Base-by-base conservation (phyloP, 1,140 invertebrate genomes). In the Ericerus pela region DNA sequence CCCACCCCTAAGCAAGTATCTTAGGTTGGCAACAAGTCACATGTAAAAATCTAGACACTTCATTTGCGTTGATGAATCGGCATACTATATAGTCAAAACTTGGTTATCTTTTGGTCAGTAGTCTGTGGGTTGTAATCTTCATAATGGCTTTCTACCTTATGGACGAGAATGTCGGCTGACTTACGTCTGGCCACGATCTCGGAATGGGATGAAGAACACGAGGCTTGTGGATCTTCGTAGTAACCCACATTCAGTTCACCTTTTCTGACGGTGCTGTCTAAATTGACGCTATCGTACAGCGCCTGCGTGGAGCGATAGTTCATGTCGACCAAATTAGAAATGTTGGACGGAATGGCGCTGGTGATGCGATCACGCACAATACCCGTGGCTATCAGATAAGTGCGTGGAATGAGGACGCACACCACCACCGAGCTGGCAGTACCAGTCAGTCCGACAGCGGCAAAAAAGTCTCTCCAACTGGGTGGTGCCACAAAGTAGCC, bases 401-500 rank as follows among this genome's bases (percentile, higher is more conserved):
- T 72, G 55, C 75, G 71, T 2, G 78, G 78, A 54, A 78, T 70
- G 29, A 78, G 74, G 1, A 79, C 67, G 3, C 73, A 70, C 1
- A 75, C 59, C 16, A 79, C 69, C 29, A 79, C 68, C 0, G 71
- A 62, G 2, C 75, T 74, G 68, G 67, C 64, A 64, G 73, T 47
- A 68, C 63, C 11, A 64, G 60, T 31, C 62, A 66, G 31, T 10
- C 64, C 64, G 20, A 53, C 53, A 16, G 59, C 57, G n/a, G 61
- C 56, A 51, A 53, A 54, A 20, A 61, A 38, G 37, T 65, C 64
- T 26, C 58, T 57, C 30, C 30, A 59, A 28, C 54, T 38, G 12
- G 51, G 10, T 26, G 64, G 62, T 20, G 75, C 62, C 2, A 74
- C 51, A 26, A 74, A 60, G 56, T 75, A 74, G n/a, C 68, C 72